phyloP scores from a whole-genome alignment of 2,797 vertebrate genomes.

The Oreochromis mossambicus region DNA sequence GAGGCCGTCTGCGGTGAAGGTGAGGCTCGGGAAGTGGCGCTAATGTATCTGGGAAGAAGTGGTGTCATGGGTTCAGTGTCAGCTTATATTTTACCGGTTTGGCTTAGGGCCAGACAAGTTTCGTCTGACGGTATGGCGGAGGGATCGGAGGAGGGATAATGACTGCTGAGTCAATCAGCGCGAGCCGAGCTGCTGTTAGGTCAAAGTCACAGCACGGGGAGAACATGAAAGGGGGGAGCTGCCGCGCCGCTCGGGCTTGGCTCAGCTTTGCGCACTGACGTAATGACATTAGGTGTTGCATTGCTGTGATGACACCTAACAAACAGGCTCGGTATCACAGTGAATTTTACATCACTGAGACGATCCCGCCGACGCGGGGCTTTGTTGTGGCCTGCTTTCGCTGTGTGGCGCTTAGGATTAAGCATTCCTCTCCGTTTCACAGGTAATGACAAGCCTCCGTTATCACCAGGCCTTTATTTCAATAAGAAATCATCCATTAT shows the following conservation, averaged over 20 bases:
- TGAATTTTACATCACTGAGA: neutral
- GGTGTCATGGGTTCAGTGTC: constrained; percentile 34
- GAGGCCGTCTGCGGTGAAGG: constrained; percentile 12
- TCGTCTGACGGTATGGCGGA: constrained; percentile 10
- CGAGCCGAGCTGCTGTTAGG: constrained; percentile 26
- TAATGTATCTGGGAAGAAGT: constrained; percentile 30
- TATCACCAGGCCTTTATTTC: constrained; percentile 67
- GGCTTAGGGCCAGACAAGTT: constrained; percentile 58
- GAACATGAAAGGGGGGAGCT: neutral
- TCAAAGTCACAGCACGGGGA: constrained; percentile 31
- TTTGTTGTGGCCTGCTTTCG: neutral
- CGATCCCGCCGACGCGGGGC: neutral
- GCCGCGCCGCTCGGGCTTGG: neutral
- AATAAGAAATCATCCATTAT: constrained; percentile 80
- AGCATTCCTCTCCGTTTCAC: constrained; percentile 50
- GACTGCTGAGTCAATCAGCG: constrained; percentile 52
- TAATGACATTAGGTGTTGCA: constrained; percentile 17
- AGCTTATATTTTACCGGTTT: constrained; percentile 61
- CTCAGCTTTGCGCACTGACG: constrained; percentile 1
- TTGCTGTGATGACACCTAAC: constrained; percentile 23
- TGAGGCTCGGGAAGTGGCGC: constrained; percentile 28
- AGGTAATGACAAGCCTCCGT: constrained; percentile 63
- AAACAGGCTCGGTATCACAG: constrained; percentile 8
- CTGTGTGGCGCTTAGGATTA: constrained; percentile 19
- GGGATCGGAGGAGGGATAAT: constrained; percentile 1